Evolutionary conservation across 2,113 vertebrate species (phyloP), one percentile per base, ranked within the genome.

Genomic region (Ifrita kowaldi): DNA sequence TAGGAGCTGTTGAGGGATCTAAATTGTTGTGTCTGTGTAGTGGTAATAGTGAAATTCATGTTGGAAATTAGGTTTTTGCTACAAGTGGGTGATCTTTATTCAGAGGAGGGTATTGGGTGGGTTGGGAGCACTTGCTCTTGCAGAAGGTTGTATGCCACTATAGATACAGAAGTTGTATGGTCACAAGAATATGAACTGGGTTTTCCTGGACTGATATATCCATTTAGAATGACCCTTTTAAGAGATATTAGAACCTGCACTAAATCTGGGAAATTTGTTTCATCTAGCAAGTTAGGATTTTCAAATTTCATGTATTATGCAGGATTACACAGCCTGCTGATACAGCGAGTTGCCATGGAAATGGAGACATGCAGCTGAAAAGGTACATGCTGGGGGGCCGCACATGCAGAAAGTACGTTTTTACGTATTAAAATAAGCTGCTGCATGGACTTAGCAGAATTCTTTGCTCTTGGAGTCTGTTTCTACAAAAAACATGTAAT

Each of bases 341-440:
- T 74, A 76, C 30, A n/a, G 47, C 0, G 7, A 60, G 92, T 93
- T 95, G 22, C 94, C 75, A 37, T 94, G 94, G 93, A 56, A 96
- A 95, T 68, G 1, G 75, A 75, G 53, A 86, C 77, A 71, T 63
- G 69, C 39, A 46, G 94, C 64, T 95, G 67, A 52, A 89, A 89
- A 93, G 80, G 88, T 95, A 41, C 65, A 14, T 90, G 78, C 70
- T 93, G 88, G n/a, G 63, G 86, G 91, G 92, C 84, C 87, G 89
- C 87, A 79, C 81, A 80, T 44, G 84, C 75, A 71, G 73, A 73
- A 92, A 73, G 62, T 91, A 64, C 76, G 60, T 82, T 84, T 78
- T 73, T 64, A 42, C 79, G 32, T 95, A 52, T 70, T 70, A 75
- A 94, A 91, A 90, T 70, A 55, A 93, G 52, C 87, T 96, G 46